Evolutionary conservation across 1,140 invertebrate genomes (phyloP).

Genomic region (Ditylenchus dipsaci): DNA sequence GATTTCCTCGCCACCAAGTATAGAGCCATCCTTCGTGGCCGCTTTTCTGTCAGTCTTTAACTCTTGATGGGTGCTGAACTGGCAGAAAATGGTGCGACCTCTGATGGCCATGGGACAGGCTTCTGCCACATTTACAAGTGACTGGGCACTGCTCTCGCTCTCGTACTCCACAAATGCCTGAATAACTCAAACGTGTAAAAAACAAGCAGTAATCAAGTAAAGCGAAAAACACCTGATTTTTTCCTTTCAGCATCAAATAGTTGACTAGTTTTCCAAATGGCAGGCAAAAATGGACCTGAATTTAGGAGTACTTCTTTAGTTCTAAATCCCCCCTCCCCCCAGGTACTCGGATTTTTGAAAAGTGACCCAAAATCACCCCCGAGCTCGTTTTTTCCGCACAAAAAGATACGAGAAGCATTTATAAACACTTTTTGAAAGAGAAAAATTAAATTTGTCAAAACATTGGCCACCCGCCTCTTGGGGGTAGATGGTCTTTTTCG

Average conservation of each 20-base stretch:
- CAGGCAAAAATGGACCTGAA: slow-evolving; percentile 84
- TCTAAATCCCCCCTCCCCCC: no score
- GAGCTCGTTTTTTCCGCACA: no score
- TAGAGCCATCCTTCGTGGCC: slow-evolving; percentile 23
- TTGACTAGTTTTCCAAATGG: slow-evolving; percentile 94
- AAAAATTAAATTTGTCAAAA: no score
- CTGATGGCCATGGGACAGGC: slow-evolving; percentile 77
- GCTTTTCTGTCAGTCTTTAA: slow-evolving; percentile 77
- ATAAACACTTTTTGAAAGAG: no score
- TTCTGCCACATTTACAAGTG: slow-evolving; percentile 88
- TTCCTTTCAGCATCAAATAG: slow-evolving; percentile 88
- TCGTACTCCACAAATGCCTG: slow-evolving; percentile 97
- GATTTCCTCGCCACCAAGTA: no score
- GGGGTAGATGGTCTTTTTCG: no score
- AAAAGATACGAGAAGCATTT: no score
- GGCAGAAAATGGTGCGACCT: slow-evolving; percentile 88
- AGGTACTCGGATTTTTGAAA: no score
- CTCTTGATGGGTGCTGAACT: slow-evolving; percentile 96
- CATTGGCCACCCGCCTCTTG: no score
- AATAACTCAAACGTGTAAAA: slow-evolving; percentile 37
- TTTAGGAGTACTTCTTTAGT: no score
- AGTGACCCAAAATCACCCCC: no score
- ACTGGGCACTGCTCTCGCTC: slow-evolving; percentile 76
- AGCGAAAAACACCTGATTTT: slow-evolving; percentile 77
- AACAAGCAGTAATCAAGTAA: not conserved